These are phyloP conservation scores for Pipistrellus nathusii DNA, from an alignment of 2,797 vertebrate species.

Conservation along the genomic window DNA sequence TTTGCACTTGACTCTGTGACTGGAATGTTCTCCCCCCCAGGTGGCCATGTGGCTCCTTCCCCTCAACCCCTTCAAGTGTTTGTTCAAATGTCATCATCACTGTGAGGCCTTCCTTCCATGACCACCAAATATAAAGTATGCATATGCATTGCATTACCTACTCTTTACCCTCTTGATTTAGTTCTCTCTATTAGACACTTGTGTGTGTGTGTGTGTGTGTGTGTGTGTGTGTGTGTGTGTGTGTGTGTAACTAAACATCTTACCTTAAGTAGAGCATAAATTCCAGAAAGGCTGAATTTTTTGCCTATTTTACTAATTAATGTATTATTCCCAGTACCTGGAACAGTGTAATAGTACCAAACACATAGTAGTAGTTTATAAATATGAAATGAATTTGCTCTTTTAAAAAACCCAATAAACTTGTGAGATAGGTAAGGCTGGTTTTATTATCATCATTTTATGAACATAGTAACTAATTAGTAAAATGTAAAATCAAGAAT, in stretches of 20 bases:
- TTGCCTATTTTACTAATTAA: background rate
- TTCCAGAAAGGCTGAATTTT: background rate
- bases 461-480: background rate
- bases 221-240: background rate
- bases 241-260: background rate
- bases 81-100: background rate
- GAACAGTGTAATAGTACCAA: background rate
- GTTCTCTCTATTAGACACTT: background rate
- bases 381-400: conserved; percentile 16
- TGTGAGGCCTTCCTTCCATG: background rate
- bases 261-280: background rate
- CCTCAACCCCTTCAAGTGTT: background rate
- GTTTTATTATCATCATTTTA: background rate
- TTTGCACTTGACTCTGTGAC: background rate
- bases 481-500: background rate
- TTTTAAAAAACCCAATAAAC: background rate
- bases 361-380: background rate
- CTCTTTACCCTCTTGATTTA: background rate
- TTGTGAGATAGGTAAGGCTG: background rate
- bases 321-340: background rate
- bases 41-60: background rate
- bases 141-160: background rate
- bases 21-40: background rate
- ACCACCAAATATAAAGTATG: background rate
- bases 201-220: background rate